Evolutionary conservation across 2,888 invertebrate genomes (phyloP).

Genomic region (Conomelus anceps): DNA sequence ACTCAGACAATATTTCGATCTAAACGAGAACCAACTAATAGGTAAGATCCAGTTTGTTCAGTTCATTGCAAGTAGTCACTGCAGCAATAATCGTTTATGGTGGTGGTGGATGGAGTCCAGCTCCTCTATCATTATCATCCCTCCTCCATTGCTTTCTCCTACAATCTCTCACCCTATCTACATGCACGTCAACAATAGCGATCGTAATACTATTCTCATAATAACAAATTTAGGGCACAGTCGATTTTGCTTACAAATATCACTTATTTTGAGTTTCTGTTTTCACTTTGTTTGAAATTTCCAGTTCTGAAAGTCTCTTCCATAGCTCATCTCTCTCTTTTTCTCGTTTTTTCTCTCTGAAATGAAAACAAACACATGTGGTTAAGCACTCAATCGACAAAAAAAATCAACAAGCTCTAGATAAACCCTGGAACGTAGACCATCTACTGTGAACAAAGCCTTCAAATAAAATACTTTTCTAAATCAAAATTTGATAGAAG

Average conservation of each 20-base stretch:
- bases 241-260: constrained; percentile 15
- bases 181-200: neutral
- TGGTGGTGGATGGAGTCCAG: neutral
- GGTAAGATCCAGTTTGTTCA: neutral
- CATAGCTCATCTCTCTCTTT: constrained; percentile 96
- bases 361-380: constrained; percentile 16
- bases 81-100: neutral
- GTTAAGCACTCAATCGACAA: neutral
- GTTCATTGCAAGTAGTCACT: neutral
- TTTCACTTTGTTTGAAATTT: constrained; percentile 49
- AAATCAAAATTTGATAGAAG: neutral
- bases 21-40: neutral
- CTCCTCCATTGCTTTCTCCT: no score
- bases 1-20: neutral
- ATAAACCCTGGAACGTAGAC: constrained; percentile 5
- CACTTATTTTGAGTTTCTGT: constrained; percentile 33
- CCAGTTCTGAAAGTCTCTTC: constrained; percentile 89
- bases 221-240: neutral
- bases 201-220: neutral
- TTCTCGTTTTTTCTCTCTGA: constrained; percentile 90
- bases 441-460: neutral
- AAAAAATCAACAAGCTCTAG: neutral
- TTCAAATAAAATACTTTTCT: constrained; percentile 1
- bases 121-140: neutral
- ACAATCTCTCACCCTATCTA: neutral